Evolutionary conservation across 2,797 vertebrate species (phyloP), one percentile per base, ranked within the genome.

Genomic region (Molossus alvarezi): DNA sequence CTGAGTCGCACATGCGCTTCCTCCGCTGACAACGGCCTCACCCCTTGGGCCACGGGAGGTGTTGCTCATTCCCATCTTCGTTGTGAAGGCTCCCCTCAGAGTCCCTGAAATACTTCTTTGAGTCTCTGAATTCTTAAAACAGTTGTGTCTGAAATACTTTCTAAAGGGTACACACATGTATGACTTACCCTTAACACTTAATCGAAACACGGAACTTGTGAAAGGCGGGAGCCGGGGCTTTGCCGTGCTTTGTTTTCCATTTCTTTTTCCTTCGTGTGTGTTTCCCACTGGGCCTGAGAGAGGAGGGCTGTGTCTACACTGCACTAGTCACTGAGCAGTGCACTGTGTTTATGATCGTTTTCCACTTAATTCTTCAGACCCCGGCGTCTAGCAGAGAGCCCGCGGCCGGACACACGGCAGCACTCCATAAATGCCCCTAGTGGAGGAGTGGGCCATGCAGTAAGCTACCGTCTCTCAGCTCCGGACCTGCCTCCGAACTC

Each of bases 51-150:
- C 45, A n/a, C 72, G 14, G 11, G 41, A 58, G 3, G 71, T 15
- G 23, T 64, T 76, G 33, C 2, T 92, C 71, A 37, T 65, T 73
- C 45, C 8, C 1, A 5, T 45, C 9, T 60, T 69, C 33, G 69
- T 88, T 58, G 15, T 33, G 85, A 91, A 41, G 18, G 2, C 51
- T 82, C 76, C 12, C 12, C 21, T 80, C 15, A 62, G 4, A 60
- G 45, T 48, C 3, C n/a, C 20, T 8, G 21, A 64, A 20, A 58
- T 65, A 67, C 13, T 76, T 29, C 41, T 89, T 76, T 69, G 60
- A 20, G 80, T 94, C 57, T 76, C 72, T 67, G 83, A 91, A 92
- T 75, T 91, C 29, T 75, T 85, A 77, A 75, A 41, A 64, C 2
- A 57, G 27, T n/a, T 51, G 3, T 33, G 23, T 15, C 69, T 65